Evolutionary conservation across 2,797 vertebrate species (phyloP), one percentile per base, ranked within the genome.

Genomic region (Xyrichtys novacula): DNA sequence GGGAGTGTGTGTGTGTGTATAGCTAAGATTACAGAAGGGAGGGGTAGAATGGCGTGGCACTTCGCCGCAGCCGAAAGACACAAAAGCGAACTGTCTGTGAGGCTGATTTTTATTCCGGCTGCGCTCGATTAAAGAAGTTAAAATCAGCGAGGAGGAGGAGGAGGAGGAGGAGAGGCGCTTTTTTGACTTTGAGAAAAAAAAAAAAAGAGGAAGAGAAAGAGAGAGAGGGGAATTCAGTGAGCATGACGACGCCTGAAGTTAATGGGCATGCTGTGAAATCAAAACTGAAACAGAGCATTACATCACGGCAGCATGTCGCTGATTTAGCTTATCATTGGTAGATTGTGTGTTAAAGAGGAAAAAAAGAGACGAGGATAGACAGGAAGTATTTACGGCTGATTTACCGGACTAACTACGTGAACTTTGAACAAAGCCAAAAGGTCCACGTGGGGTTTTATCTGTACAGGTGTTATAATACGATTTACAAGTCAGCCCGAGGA

Each of bases 11-110:
- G 49, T 66, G 65, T 52, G 50, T 7, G 31, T 34, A 34, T 34
- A 34, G 65, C 60, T 87, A 78, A 71, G 53, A 63, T 87, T 86
- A 88, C 89, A 77, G 7, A 58, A 74, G 80, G 86, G 80, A 77
- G 85, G 88, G 77, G 71, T 16, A 17, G 50, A 64, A 16, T n/a
- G 55, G 46, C 20, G 46, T 20, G 52, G 67, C 1, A 3, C 42
- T 52, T 4, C 5, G 20, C 42, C 64, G 14, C 43, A 65, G 36
- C 62, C 54, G n/a, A 32, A n/a, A 58, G 43, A 57, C 29, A 65
- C 34, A 48, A 16, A 34, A 60, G 42, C 43, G 29, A 28, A 46
- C 28, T 65, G 64, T 34, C n/a, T 28, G 48, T 28, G 25, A n/a
- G 10, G 26, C 12, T n/a, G 1, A 38, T 60, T 75, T 47, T 4